A percentile compares a stretch with the other conserved stretches of the same genome.
phyloP scores from a whole-genome alignment of 2,113 vertebrate genomes.

The Catharus minimus region DNA sequence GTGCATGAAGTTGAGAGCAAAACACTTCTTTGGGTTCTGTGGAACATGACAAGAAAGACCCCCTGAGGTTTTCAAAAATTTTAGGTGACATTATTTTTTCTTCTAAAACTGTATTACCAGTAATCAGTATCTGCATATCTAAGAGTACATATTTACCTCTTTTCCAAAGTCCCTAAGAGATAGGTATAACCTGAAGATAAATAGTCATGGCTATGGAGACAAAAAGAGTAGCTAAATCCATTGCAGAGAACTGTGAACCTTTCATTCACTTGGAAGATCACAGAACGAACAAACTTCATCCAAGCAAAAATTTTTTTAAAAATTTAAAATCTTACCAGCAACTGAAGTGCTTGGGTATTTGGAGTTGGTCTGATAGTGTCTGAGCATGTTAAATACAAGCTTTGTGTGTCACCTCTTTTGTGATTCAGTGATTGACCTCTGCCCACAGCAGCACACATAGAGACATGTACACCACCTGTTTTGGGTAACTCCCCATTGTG shows the following conservation, averaged over 20 bases:
- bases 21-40: not conserved
- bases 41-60: not conserved
- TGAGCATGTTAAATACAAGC: not conserved
- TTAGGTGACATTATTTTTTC: not conserved
- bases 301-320: not conserved
- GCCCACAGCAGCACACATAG: not conserved
- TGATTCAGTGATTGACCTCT: not conserved
- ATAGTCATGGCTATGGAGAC: not conserved
- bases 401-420: not conserved
- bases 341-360: not conserved
- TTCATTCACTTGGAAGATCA: not conserved
- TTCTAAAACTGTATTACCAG: not conserved
- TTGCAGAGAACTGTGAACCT: not conserved
- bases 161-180: not conserved
- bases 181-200: not conserved
- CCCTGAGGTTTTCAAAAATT: not conserved
- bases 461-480: not conserved
- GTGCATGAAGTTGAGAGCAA: not conserved
- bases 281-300: accelerated
- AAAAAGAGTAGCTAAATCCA: not conserved
- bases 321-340: not conserved
- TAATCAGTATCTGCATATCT: not conserved
- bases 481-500: not conserved
- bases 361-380: not conserved
- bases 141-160: not conserved